phyloP scores from a whole-genome alignment of 1,140 invertebrate species.

The Brachionus asplanchnoidis region DNA sequence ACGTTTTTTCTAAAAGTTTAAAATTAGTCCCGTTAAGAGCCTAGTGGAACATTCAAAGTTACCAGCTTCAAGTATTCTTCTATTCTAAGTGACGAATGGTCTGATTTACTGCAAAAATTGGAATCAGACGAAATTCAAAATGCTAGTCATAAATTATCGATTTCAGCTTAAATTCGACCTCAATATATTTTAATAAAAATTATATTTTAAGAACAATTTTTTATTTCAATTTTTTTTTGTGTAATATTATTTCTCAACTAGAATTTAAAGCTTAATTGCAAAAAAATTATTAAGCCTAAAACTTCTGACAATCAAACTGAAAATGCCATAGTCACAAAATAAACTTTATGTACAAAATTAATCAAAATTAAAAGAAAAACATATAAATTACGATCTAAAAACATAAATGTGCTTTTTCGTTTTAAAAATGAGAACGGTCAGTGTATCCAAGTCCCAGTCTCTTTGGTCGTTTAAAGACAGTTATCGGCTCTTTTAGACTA shows the following conservation, averaged over 20 bases:
- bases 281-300: background rate
- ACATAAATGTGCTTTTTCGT: background rate
- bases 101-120: background rate
- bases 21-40: no score
- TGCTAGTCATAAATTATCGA: background rate
- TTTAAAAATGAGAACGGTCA: background rate
- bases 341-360: background rate
- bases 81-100: conserved; percentile 26
- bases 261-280: background rate
- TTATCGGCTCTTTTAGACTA: conserved; percentile 50
- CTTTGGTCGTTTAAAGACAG: conserved; percentile 43
- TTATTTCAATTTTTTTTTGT: background rate
- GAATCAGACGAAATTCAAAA: background rate
- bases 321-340: background rate
- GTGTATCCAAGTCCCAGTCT: conserved; percentile 47
- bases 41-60: no score
- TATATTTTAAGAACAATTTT: background rate
- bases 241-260: background rate
- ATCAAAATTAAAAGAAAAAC: background rate
- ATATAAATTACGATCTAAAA: background rate
- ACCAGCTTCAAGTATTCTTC: conserved; percentile 17
- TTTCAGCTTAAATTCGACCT: no score
- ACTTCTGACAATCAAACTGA: background rate
- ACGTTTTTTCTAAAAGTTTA: no score
- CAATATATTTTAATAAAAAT: no score